Percentiles rank a stretch among this genome's conserved stretches.
phyloP scores from a whole-genome alignment of 2,113 vertebrate species.

The Onychostoma macrolepis region DNA sequence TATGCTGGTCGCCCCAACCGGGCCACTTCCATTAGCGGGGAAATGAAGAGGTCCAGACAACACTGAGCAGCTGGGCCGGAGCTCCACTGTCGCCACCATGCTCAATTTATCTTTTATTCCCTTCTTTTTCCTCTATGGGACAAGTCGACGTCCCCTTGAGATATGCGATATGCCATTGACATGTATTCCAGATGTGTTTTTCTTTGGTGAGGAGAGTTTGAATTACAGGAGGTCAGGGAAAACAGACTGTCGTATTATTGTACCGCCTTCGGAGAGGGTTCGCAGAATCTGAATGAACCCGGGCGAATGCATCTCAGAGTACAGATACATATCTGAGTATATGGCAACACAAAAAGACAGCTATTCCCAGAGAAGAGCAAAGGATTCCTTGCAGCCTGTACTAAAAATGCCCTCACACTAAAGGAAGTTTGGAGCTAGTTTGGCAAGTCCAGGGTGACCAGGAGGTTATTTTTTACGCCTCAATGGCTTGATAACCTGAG shows the following conservation, averaged over 20 bases:
- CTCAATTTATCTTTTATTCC: constrained; percentile 53
- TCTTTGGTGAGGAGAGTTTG: constrained; percentile 27
- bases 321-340: constrained; percentile 15
- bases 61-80: constrained; percentile 38
- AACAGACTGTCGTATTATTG: constrained; percentile 40
- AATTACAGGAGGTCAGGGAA: constrained; percentile 43
- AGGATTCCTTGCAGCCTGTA: constrained; percentile 16
- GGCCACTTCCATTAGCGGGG: constrained; percentile 35
- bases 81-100: constrained; percentile 43
- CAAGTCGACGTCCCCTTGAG: constrained; percentile 42
- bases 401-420: constrained; percentile 2
- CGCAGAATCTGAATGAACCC: constrained; percentile 19
- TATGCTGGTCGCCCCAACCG: constrained; percentile 46
- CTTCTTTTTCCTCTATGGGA: constrained; percentile 41
- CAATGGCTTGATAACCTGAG: constrained; percentile 32
- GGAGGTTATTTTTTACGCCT: constrained; percentile 41
- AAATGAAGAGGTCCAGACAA: constrained; percentile 45
- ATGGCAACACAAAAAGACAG: not conserved
- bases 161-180: constrained; percentile 53
- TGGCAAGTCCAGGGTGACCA: constrained; percentile 28
- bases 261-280: constrained; percentile 14
- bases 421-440: constrained; percentile 11
- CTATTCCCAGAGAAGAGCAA: constrained; percentile 29
- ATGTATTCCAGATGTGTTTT: constrained; percentile 56
- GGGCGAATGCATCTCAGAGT: not conserved